Evolutionary conservation across 2,888 invertebrate genomes (phyloP), one percentile per base, ranked within the genome.

Genomic region (Drosophila subsilvestris): DNA sequence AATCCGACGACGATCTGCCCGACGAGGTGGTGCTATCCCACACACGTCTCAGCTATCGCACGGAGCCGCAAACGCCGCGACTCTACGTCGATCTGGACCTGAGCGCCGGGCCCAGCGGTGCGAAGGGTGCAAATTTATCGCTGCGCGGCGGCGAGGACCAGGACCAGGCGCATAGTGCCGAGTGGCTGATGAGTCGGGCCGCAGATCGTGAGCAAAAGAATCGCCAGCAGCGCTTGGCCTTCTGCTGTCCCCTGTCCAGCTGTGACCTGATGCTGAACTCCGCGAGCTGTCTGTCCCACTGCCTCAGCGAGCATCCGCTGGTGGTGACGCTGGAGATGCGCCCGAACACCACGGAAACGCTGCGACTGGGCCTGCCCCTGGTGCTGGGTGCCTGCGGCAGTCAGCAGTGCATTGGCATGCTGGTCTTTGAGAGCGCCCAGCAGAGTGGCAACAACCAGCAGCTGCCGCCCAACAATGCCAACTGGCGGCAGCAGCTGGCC

Each of bases 1-100:
- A 9, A 22, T 54, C 65, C 61, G 61, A 66, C 43, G 61, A 66
- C 29, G 65, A 61, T 32, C 48, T 61, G 0, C 48, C 61, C 43
- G 61, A 54, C 43, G 65, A 66, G 49, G 54, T 61, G 0, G 61
- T 61, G 49, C 25, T 66, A n/a, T 48, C 43, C 10, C 42, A 22
- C 5, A 65, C 59, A 1, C 53, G 22, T 0, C 10, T 66, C 10
- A 47, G 37, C 12, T 27, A 51, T 12, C 22, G 14, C 10, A 14
- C 58, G 22, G 49, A 57, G 12, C 29, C 1, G 1, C 10, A 25
- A 6, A 42, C 10, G 18, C 27, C 27, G 27, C 60, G 65, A 0
- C 18, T 60, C 2, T 61, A 54, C 9, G 47, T 65, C 29, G 53
- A 65, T 37, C 29, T 32, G 22, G 10, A 29, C 22, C 8, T 61